Evolutionary conservation across 1,140 invertebrate species (phyloP), one percentile per base, ranked within the genome.

Genomic region (Bombus confusus): DNA sequence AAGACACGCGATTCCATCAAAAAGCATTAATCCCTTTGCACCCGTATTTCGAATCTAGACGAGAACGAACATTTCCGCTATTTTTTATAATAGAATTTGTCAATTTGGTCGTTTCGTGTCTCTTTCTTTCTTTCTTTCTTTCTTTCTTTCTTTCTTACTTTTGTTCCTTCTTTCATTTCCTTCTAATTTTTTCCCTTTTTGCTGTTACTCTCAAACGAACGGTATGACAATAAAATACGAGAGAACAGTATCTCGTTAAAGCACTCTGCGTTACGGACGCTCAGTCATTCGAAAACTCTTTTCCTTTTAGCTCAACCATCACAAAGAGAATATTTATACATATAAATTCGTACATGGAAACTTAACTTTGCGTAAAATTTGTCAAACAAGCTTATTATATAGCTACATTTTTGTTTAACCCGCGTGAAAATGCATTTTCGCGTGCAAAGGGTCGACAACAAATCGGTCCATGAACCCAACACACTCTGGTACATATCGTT

Each of bases 311-410:
- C 13, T 34, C 10, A 80, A 79, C 68, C 77, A 69, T 85, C 59
- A 64, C 83, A 79, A 69, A 52, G 28, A 69, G 76, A 72, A 85
- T 88, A 59, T 89, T 82, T 31, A 78, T 78, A 77, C 59, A 62
- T 82, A 86, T 91, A 74, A 87, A 89, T 85, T 81, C 82, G 80
- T 84, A 82, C 82, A 57, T 81, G 79, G 47, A 87, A 85, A 83
- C 57, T 83, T 82, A 87, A 81, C 77, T 74, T 85, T 41, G 18
- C 25, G 15, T 78, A 83, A 78, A 68, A 83, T 83, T 83, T 57
- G 37, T 66, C n/a, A 80, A 84, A 84, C 83, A 80, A 80, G 64
- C 28, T 71, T 69, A 72, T 71, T 69, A 72, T n/a, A 41, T 34
- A 69, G 13, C 8, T 75, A 75, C 6, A 28, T n/a, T 62, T n/a